Conservation (phyloP, 2,888 invertebrate species). For the Ophion obscuratus region DNA sequence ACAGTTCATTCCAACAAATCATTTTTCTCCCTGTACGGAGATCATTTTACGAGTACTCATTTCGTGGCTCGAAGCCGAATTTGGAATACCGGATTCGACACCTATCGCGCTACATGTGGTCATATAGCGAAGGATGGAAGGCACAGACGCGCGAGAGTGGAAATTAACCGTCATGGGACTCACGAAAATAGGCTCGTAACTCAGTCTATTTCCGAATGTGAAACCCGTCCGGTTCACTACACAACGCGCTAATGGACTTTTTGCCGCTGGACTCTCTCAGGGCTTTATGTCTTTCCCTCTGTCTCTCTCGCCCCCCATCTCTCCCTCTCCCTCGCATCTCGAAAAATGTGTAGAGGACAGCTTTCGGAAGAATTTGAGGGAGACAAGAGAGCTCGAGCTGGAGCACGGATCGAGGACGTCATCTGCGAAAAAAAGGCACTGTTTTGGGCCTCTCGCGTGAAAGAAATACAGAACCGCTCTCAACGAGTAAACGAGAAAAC, state of each 20-base stretch:
- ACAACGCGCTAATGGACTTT: slow-evolving; percentile 66
- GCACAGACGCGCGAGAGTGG: slow-evolving; percentile 49
- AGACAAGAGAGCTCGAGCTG: slow-evolving; percentile 43
- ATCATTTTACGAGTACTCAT: not conserved
- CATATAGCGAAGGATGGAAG: slow-evolving; percentile 39
- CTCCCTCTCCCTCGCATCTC: slow-evolving; percentile 6
- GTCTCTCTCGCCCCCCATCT: not conserved
- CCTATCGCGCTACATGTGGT: slow-evolving; percentile 2
- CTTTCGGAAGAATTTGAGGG: slow-evolving; percentile 37
- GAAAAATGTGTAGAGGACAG: slow-evolving; percentile 24
- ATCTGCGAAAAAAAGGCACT: slow-evolving; percentile 61
- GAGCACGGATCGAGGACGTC: slow-evolving; percentile 50
- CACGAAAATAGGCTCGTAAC: slow-evolving; percentile 68
- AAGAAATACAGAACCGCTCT: slow-evolving; percentile 12
- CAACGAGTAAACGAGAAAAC: slow-evolving; percentile 1
- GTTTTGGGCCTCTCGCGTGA: slow-evolving; percentile 41
- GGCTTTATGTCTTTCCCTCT: slow-evolving; percentile 26
- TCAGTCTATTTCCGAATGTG: slow-evolving; percentile 68
- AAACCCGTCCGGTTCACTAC: slow-evolving; percentile 64
- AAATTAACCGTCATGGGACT: slow-evolving; percentile 62
- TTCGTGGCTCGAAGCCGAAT: not conserved
- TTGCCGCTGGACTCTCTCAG: slow-evolving; percentile 57
- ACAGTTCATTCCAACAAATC: not conserved
- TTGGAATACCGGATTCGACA: not conserved
- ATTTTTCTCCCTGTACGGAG: not conserved